phyloP scores from a whole-genome alignment of 2,888 invertebrate species.

The Cerastis rubricosa region DNA sequence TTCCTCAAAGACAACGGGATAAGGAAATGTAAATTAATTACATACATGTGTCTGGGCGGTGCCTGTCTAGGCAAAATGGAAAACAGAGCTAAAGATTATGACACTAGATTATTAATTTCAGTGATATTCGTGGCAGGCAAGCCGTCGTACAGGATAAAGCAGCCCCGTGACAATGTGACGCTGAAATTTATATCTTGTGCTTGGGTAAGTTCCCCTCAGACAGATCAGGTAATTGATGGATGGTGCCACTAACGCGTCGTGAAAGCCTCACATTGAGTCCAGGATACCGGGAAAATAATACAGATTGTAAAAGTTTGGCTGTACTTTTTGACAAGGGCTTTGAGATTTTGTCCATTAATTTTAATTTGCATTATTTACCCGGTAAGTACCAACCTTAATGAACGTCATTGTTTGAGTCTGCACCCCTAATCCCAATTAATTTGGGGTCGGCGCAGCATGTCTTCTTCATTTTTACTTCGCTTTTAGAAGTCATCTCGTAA shows the following conservation, averaged over 20 bases:
- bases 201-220: conserved; percentile 89
- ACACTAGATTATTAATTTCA: conserved; percentile 77
- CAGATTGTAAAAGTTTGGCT: neutral
- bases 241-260: conserved; percentile 11
- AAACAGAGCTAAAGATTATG: neutral
- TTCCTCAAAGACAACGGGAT: neutral
- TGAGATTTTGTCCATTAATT: neutral
- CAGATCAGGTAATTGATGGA: conserved; percentile 24
- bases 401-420: neutral
- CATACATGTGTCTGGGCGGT: neutral
- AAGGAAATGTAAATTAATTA: neutral
- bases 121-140: conserved; percentile 94
- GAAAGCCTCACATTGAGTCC: neutral
- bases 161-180: conserved; percentile 94
- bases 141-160: conserved; percentile 92
- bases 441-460: neutral
- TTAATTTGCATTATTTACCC: neutral
- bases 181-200: conserved; percentile 93
- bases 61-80: neutral
- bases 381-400: neutral
- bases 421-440: neutral
- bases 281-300: conserved; percentile 3
- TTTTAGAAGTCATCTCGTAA: neutral
- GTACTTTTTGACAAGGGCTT: neutral
- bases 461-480: neutral